phyloP scores from a whole-genome alignment of 1,140 invertebrate genomes.

The Sesamia nonagrioides region DNA sequence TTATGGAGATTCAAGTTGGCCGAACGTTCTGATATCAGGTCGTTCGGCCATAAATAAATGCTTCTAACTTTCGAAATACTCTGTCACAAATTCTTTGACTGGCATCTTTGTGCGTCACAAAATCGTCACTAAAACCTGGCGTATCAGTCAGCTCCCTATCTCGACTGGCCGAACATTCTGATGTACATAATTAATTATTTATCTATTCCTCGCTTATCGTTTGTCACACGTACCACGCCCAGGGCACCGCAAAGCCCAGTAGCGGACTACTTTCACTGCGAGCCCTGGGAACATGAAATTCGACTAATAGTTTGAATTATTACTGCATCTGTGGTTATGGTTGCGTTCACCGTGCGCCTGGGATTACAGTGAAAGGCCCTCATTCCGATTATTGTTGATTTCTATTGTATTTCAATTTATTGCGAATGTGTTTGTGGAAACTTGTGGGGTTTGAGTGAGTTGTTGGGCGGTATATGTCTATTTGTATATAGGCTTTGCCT shows the following conservation, averaged over 20 bases:
- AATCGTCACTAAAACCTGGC: no score
- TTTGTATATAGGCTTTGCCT: conserved; percentile 40
- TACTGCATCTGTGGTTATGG: conserved; percentile 57
- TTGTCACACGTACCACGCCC: conserved; percentile 41
- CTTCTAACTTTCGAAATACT: no score
- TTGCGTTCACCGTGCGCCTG: conserved; percentile 41
- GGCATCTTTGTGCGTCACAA: no score
- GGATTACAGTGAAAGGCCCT: conserved; percentile 60
- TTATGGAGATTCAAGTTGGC: no score
- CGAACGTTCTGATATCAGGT: no score
- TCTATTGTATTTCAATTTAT: conserved; percentile 48
- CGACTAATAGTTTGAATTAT: conserved; percentile 84
- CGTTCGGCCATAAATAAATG: no score
- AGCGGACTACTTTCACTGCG: conserved; percentile 81
- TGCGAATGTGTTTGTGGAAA: conserved; percentile 15
- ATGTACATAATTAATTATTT: background rate
- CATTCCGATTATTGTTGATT: conserved; percentile 49
- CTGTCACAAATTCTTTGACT: no score
- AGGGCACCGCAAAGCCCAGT: conserved; percentile 74
- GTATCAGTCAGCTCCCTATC: no score
- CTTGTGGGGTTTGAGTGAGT: background rate
- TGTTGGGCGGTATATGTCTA: background rate
- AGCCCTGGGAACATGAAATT: conserved; percentile 78
- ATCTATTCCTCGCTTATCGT: conserved; percentile 14
- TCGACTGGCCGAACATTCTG: no score